These are phyloP conservation scores for Aramus guarauna DNA, from an alignment of 2,113 vertebrate species.

Conservation along the genomic window DNA sequence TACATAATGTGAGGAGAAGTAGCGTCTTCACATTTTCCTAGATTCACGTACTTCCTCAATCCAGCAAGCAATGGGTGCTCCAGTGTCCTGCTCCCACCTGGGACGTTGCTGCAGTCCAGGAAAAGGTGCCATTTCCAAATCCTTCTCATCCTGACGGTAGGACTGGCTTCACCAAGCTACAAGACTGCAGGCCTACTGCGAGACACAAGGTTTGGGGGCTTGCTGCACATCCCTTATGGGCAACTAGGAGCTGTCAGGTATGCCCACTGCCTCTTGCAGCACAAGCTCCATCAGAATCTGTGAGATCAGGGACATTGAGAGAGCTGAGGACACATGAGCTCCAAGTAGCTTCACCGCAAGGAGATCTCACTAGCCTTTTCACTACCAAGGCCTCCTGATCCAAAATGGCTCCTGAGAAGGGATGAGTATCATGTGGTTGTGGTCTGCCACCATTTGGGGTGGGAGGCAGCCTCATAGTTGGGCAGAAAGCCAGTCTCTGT, in stretches of 20 bases:
- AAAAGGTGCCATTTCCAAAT: background rate
- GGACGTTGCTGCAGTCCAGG: background rate
- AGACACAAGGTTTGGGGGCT: background rate
- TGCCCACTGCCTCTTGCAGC: fast-evolving
- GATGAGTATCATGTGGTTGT: fast-evolving
- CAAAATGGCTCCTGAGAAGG: too few relatives aligned
- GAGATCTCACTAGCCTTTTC: background rate
- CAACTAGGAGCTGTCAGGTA: background rate
- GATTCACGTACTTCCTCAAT: background rate
- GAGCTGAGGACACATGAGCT: background rate
- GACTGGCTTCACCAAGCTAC: background rate
- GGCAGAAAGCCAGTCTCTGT: background rate
- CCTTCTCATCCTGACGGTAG: background rate
- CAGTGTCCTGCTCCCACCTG: background rate
- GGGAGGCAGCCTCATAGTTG: too few relatives aligned
- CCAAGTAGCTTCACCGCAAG: background rate
- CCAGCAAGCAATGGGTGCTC: background rate
- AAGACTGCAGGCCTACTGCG: background rate
- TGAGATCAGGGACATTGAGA: background rate
- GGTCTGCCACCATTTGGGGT: background rate
- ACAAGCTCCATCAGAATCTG: background rate
- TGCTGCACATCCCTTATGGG: background rate
- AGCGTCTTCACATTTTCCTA: background rate
- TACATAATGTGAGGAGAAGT: background rate
- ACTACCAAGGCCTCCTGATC: background rate